Percentiles rank a stretch among this genome's conserved stretches.
Evolutionary conservation across 2,797 vertebrate species (phyloP).

Genomic region (Coccyzus lansbergi): DNA sequence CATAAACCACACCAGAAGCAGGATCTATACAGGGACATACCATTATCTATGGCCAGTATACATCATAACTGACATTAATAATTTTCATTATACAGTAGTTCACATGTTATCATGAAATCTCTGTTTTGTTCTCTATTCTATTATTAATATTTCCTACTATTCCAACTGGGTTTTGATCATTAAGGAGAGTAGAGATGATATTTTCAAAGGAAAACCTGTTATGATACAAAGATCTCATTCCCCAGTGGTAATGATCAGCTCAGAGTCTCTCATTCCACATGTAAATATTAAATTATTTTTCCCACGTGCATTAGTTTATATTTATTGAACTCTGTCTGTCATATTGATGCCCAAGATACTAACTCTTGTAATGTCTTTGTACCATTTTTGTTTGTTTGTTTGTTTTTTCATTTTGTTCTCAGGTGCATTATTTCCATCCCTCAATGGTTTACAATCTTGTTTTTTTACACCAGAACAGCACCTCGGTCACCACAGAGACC

Average conservation of each 20-base stretch:
- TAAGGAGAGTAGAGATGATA: background rate
- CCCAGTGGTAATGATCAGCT: background rate
- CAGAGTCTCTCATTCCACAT: background rate
- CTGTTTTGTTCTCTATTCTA: background rate
- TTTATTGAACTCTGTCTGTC: background rate
- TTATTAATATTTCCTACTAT: background rate
- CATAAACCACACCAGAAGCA: background rate
- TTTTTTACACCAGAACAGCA: background rate
- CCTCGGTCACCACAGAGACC: background rate
- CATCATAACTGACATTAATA: background rate
- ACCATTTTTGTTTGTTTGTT: background rate
- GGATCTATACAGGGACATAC: background rate
- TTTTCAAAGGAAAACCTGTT: background rate
- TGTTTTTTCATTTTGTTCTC: background rate
- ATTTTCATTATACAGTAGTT: background rate
- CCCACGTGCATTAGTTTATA: background rate
- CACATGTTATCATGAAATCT: background rate
- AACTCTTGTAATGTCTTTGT: background rate
- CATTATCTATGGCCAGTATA: background rate
- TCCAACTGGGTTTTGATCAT: background rate
- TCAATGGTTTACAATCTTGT: background rate
- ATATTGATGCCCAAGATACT: background rate
- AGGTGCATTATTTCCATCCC: background rate
- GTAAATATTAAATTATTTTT: conserved; percentile 1
- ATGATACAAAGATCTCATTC: background rate